Evolutionary conservation across 2,113 vertebrate genomes (phyloP).

Genomic region (Chaetodon trifascialis): DNA sequence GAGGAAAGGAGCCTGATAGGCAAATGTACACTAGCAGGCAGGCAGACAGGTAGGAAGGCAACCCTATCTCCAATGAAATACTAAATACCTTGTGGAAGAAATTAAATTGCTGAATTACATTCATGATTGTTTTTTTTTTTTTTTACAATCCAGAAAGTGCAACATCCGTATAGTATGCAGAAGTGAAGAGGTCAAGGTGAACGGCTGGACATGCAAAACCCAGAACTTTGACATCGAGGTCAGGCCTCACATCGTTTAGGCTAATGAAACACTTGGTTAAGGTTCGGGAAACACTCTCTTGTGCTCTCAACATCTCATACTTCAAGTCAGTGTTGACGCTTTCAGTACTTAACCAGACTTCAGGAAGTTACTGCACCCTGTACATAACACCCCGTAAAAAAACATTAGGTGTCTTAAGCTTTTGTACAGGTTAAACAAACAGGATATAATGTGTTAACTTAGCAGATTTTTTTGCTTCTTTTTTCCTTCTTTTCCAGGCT

Average conservation of each 20-base stretch:
- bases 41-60: slow-evolving; percentile 23
- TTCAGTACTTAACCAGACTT: slow-evolving; percentile 1
- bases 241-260: not conserved
- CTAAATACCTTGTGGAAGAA: not conserved
- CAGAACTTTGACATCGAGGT: not conserved
- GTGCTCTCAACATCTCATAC: not conserved
- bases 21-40: slow-evolving; percentile 43
- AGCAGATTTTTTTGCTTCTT: not conserved
- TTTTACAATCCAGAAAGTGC: not conserved
- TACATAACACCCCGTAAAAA: not conserved
- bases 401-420: slow-evolving; percentile 1
- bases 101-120: slow-evolving; percentile 13
- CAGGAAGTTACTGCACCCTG: not conserved
- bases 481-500: not conserved
- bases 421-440: slow-evolving; percentile 9
- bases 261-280: not conserved
- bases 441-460: not conserved
- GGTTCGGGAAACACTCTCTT: not conserved
- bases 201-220: not conserved
- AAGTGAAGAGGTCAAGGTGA: slow-evolving; percentile 6
- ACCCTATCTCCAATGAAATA: slow-evolving; percentile 10
- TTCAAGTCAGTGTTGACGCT: not conserved
- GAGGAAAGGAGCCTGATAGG: slow-evolving; percentile 39
- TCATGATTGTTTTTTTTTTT: not conserved
- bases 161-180: not conserved